Evolutionary conservation across 2,113 vertebrate genomes (phyloP).

Genomic region (Pelobates fuscus): DNA sequence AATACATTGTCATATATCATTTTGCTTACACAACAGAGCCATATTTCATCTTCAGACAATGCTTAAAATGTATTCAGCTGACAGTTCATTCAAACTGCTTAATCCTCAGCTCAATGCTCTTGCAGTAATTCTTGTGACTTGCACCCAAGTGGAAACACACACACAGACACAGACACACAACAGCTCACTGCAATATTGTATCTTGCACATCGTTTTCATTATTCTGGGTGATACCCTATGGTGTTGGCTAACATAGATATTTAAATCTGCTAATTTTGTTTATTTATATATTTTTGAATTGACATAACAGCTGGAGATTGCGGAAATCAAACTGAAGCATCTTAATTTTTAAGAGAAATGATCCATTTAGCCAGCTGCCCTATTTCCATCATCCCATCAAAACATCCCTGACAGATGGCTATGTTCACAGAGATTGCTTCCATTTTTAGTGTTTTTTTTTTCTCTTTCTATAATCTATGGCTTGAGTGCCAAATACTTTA

Average conservation of each 20-base stretch:
- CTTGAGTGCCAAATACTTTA: constrained; percentile 62
- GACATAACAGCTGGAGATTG: constrained; percentile 51
- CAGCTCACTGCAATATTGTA: too few species aligned
- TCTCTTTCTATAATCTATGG: constrained; percentile 55
- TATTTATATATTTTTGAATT: constrained; percentile 14
- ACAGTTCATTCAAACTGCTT: constrained; percentile 30
- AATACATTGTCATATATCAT: constrained; percentile 49
- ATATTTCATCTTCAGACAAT: constrained; percentile 42
- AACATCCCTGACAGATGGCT: constrained; percentile 56
- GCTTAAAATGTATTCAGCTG: constrained; percentile 33
- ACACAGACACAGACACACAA: background rate
- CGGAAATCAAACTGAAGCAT: constrained; percentile 44
- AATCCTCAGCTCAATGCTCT: constrained; percentile 22
- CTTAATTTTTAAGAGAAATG: constrained; percentile 54
- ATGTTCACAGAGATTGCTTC: constrained; percentile 61
- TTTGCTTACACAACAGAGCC: constrained; percentile 18
- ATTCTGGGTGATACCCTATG: background rate
- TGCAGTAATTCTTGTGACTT: constrained; percentile 7
- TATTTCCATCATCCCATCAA: constrained; percentile 45
- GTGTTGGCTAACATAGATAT: constrained; percentile 13
- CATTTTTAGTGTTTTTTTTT: constrained; percentile 59
- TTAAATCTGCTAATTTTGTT: background rate
- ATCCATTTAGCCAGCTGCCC: constrained; percentile 50
- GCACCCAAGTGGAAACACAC: constrained; percentile 20
- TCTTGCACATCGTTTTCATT: background rate